Base-by-base conservation (phyloP, 2,888 invertebrate species). In the Chrysolina oricalcia region DNA sequence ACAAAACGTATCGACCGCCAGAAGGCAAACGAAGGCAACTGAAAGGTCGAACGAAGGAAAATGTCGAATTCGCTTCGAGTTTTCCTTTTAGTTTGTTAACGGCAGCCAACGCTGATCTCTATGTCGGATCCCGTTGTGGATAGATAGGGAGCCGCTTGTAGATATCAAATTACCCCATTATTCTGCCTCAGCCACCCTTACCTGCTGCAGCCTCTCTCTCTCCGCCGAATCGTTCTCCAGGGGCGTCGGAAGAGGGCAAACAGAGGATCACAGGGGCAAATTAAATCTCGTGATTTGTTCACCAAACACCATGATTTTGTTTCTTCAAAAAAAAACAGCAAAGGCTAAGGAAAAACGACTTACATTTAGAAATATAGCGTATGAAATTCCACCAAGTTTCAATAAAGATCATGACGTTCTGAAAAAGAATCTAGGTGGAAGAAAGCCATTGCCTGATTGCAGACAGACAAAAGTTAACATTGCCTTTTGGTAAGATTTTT, bases 161-260 rank as follows among this genome's bases (percentile, higher is more conserved):
- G 84, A 85, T 86, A 86, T 86, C 86, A 82, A 84, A 86, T 86
- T 86, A 86, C 86, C 75, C 86, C 86, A 86, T 86, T 86, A 86
- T 86, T 86, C 86, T 84, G 83, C 83, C 82, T 80, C 84, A 83
- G 82, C 85, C 84, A 85, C 85, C 85, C 85, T 85, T 85, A 85
- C 85, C 85, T 85, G 53, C 21, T 53, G 53, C 82, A 70, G n/a
- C 40, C 84, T 84, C 78, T 75, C 67, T 67, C 67, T 67, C 50
- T 53, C 53, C 40, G 35, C 15, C 15, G 23, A 35, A 48, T 46
- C 50, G 48, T 17, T 48, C 0, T 4, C 50, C 50, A 35, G 21
- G 19, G 35, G 59, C 59, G 35, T n/a, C 6, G 35, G 46, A 46
- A 35, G 5, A 19, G 19, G 17, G 48, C n/a, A 2, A 50, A 43